These are phyloP conservation scores for Drosophila nikananu DNA, from an alignment of 1,140 invertebrate genomes.

Conservation along the genomic window DNA sequence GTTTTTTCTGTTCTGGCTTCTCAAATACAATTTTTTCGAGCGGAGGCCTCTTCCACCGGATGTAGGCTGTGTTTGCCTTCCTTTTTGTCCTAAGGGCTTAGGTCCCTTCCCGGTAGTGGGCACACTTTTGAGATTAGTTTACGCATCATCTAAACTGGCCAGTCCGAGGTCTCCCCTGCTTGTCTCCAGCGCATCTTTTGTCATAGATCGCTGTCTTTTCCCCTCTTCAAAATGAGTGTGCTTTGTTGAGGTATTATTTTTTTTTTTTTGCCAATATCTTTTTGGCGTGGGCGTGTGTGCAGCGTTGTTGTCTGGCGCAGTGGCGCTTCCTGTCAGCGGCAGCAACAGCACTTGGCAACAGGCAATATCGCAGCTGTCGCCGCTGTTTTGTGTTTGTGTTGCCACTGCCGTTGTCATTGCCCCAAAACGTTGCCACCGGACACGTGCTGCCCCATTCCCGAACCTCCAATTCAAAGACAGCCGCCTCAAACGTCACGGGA, in stretches of 20 bases:
- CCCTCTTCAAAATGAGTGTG: constrained; percentile 14
- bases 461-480: constrained; percentile 47
- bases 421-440: constrained; percentile 49
- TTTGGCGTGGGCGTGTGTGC: constrained; percentile 35
- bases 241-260: constrained; percentile 10
- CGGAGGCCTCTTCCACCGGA: constrained; percentile 60
- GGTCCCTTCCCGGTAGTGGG: constrained; percentile 64
- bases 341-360: constrained; percentile 67
- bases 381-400: constrained; percentile 42
- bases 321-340: constrained; percentile 76
- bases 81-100: constrained; percentile 21
- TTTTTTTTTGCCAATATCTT: constrained; percentile 50
- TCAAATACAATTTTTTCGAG: constrained; percentile 24
- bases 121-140: constrained; percentile 83
- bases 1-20: constrained; percentile 16
- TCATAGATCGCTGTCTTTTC: constrained; percentile 61
- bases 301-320: constrained; percentile 67
- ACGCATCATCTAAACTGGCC: constrained; percentile 60
- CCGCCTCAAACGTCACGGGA: constrained; percentile 69
- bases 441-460: constrained; percentile 62
- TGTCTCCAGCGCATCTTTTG: constrained; percentile 61
- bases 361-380: constrained; percentile 46
- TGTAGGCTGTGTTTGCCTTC: constrained; percentile 79
- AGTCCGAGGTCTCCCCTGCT: constrained; percentile 16
- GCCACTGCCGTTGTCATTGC: constrained; percentile 33